Evolutionary conservation across 1,140 invertebrate genomes (phyloP), one percentile per base, ranked within the genome.

Genomic region (Thaumatotibia leucotreta): DNA sequence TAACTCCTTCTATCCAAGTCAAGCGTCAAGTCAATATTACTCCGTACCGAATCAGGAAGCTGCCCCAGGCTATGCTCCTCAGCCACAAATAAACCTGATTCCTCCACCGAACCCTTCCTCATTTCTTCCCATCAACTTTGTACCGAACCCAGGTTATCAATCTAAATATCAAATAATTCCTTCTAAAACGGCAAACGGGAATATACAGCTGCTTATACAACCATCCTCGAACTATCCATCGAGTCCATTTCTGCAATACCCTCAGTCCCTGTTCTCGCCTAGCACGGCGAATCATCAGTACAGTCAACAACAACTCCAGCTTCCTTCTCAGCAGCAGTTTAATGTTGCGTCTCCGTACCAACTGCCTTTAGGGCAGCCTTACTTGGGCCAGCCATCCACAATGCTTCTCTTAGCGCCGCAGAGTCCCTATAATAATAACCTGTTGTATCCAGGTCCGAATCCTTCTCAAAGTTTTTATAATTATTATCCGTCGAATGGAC

Each of bases 1-100:
- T 11, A 88, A 81, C 63, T 86, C 86, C 0, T 91, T 88, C 63
- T 89, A 91, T 69, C 88, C 88, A 4, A 84, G 61, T 63, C 88
- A 89, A 66, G 71, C 69, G 2, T 61, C 63, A 29, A 84, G 69
- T 17, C 82, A 88, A 22, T 88, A 88, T 27, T 88, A 84, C 64
- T 66, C 74, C 9, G 62, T 79, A 6, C 58, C 70, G n/a, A 76
- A 72, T 61, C 63, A 66, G 14, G 68, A 76, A 5, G 54, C 72
- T 9, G 66, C 69, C 4, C 20, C 69, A 17, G n/a, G 20, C n/a
- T 73, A 54, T 67, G 68, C 75, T 14, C 73, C 67, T 54, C 69
- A 65, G 20, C 71, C 72, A 1, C 83, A 78, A 39, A 72, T 66
- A 66, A 82, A 73, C 61, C 65, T 72, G 3, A 54, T 74, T 4